These are phyloP conservation scores for Agapornis canus DNA, from an alignment of 2,797 vertebrate species.

Conservation along the genomic window DNA sequence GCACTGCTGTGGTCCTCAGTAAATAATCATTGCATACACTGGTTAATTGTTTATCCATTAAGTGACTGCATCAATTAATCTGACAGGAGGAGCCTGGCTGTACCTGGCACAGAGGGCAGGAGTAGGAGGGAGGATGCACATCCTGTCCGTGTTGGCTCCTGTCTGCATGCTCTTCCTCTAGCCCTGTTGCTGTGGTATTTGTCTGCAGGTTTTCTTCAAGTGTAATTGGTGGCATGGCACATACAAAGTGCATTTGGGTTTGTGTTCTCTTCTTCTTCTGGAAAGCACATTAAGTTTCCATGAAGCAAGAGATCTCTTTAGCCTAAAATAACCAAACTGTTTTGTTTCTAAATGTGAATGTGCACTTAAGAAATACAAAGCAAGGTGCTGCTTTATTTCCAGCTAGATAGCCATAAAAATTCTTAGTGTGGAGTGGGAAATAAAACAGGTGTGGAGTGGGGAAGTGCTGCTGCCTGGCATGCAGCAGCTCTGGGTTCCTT, in stretches of 20 bases:
- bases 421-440: neutral
- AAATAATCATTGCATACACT: neutral
- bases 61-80: neutral
- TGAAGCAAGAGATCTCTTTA: neutral
- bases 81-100: neutral
- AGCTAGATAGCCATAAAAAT: neutral
- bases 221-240: neutral
- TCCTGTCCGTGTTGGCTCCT: neutral
- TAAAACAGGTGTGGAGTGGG: neutral
- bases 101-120: conserved; percentile 15
- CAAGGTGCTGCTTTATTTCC: neutral
- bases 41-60: conserved; percentile 70
- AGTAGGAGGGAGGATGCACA: neutral
- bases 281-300: neutral
- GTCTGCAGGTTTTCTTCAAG: neutral
- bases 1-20: neutral
- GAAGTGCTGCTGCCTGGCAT: too few relatives aligned
- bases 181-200: neutral
- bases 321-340: neutral
- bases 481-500: neutral
- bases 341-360: neutral
- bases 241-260: neutral
- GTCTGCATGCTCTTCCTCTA: neutral
- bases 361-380: conserved; percentile 10
- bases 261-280: neutral